Conservation (phyloP, 2,113 vertebrate genomes). For the Capricornis sumatraensis region DNA sequence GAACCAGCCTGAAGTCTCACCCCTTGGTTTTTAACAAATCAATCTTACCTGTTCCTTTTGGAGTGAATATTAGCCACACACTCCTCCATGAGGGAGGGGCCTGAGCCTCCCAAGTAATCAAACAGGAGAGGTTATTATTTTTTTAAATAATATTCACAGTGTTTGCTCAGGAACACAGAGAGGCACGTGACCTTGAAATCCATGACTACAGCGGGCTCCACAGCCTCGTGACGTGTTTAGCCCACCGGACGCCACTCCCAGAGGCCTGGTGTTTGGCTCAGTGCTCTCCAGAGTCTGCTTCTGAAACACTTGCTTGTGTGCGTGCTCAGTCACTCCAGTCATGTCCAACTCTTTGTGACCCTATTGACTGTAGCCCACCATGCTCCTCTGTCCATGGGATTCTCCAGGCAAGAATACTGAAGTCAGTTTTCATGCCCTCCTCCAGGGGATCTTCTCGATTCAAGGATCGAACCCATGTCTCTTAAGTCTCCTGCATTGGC, state of each 20-base stretch:
- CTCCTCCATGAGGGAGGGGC: neutral
- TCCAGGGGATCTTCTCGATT: fast-evolving
- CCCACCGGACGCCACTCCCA: neutral
- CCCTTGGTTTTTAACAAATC: neutral
- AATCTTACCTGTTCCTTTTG: neutral
- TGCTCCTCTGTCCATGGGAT: neutral
- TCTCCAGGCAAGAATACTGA: neutral
- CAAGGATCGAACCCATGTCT: neutral
- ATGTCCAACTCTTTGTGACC: neutral
- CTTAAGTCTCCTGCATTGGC: neutral
- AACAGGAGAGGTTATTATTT: neutral
- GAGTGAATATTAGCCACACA: neutral
- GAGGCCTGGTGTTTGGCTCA: neutral
- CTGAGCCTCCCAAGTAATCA: neutral
- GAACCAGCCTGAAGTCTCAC: neutral
- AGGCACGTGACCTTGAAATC: neutral
- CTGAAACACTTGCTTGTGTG: neutral
- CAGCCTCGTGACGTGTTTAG: fast-evolving
- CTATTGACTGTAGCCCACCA: neutral
- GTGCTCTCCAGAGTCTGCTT: neutral
- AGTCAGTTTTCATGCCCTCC: neutral
- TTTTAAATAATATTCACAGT: neutral
- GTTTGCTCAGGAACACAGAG: neutral
- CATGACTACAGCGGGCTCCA: neutral
- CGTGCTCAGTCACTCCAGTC: neutral